These are phyloP conservation scores for Orycteropus afer DNA, from an alignment of 2,113 vertebrate genomes.

Conservation along the genomic window DNA sequence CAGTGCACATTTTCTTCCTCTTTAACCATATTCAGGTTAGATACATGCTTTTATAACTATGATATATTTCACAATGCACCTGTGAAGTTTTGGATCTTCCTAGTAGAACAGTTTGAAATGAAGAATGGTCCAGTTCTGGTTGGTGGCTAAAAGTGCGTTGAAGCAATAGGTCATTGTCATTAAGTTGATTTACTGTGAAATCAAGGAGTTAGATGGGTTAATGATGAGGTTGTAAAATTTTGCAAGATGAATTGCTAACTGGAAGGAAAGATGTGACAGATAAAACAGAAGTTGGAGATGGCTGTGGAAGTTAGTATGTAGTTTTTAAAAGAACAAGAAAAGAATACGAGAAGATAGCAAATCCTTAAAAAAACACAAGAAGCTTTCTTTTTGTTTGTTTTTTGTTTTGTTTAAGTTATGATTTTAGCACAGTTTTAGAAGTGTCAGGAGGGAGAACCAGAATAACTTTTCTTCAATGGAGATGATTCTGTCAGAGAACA, in stretches of 20 bases:
- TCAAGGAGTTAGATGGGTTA: background rate
- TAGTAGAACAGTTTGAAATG: background rate
- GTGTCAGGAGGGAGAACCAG: background rate
- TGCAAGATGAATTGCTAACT: background rate
- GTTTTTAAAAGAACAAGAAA: background rate
- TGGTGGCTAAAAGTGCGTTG: background rate
- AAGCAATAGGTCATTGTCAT: background rate
- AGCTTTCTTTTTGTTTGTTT: background rate
- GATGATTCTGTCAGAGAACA: background rate
- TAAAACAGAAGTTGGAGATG: background rate
- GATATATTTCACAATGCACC: background rate
- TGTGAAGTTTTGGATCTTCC: background rate
- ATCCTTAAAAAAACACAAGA: background rate
- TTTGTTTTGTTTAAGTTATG: background rate
- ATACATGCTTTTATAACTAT: background rate
- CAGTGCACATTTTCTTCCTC: background rate
- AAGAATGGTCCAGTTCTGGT: background rate
- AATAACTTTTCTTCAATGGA: background rate
- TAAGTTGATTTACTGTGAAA: background rate
- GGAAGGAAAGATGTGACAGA: background rate
- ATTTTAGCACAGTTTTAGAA: background rate
- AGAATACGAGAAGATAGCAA: background rate
- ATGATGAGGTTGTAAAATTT: background rate
- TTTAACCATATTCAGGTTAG: background rate
- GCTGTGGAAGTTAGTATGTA: background rate